A percentile compares a stretch with the other conserved stretches of the same genome.
Evolutionary conservation across 2,113 vertebrate species (phyloP).

Genomic region (Nestor notabilis): DNA sequence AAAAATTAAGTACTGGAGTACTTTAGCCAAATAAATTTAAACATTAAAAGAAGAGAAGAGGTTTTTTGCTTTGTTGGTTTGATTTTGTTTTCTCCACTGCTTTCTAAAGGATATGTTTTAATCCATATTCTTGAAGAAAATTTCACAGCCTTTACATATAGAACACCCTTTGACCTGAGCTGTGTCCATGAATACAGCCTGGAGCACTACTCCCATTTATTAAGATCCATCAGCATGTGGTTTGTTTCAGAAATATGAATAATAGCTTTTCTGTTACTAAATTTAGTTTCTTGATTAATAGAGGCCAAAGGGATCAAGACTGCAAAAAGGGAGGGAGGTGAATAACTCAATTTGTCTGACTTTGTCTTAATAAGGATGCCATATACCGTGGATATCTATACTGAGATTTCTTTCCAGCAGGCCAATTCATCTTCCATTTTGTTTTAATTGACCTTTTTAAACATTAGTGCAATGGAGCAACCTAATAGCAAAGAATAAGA

Average conservation of each 20-base stretch:
- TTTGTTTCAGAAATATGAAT: background rate
- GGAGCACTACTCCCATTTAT: background rate
- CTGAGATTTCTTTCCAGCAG: slow-evolving; percentile 31
- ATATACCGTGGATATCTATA: slow-evolving; percentile 16
- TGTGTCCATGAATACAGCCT: background rate
- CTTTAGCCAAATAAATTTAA: background rate
- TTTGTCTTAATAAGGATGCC: slow-evolving; percentile 34
- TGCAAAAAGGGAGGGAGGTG: slow-evolving; percentile 12
- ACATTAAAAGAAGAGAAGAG: background rate
- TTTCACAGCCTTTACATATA: background rate
- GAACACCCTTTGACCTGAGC: background rate
- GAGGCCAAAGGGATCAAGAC: slow-evolving; percentile 28
- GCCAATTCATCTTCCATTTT: slow-evolving; percentile 20
- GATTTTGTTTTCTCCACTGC: background rate
- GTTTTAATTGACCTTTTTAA: slow-evolving; percentile 60
- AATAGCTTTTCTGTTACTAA: background rate
- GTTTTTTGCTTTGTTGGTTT: background rate
- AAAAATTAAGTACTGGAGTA: background rate
- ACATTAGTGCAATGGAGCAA: slow-evolving; percentile 16
- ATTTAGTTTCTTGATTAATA: slow-evolving; percentile 31
- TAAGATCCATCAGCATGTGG: background rate
- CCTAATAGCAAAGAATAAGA: slow-evolving; percentile 12
- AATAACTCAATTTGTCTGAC: slow-evolving; percentile 40
- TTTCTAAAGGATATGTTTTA: background rate
- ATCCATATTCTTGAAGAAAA: background rate